Evolutionary conservation across 2,888 invertebrate species (phyloP), one percentile per base, ranked within the genome.

Genomic region (Podotricha telesiphe): DNA sequence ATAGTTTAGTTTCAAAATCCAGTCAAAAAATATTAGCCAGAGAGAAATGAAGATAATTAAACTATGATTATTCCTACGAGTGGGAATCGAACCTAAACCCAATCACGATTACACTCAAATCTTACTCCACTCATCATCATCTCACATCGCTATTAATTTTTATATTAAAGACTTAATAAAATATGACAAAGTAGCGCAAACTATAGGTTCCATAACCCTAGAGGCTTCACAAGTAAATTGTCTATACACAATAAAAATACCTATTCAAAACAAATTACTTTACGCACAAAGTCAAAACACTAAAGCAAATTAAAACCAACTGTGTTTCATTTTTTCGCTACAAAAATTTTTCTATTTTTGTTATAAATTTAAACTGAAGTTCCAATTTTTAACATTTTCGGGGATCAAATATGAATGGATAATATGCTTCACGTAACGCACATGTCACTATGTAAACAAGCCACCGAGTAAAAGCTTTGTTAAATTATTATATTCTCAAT

Each of bases 401-500:
- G 34, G 40, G n/a, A 67, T 67, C 59, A 61, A 61, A 59, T 61
- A 67, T 67, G 59, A 58, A 67, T 61, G 65, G 47, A 5, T 55
- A 48, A 45, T 51, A 42, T 42, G 63, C 59, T 51, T 48, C 59
- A 53, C 50, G 61, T 61, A 67, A 53, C 67, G 51, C 67, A 53
- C 67, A 67, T 67, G 67, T 61, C 59, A 67, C 50, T n/a, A 34
- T 62, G 66, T 66, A 66, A 66, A 59, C 58, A 66, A 59, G 66
- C 50, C 48, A 42, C 50, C 56, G 62, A 62, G 48, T 48, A 62
- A 50, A 62, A 48, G 1, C 34, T 19, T 58, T 37, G n/a, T 22
- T 48, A 66, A 42, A 22, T 66, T n/a, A 28, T 50, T 65, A 50
- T 66, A 48, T 65, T 37, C 10, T 8, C 59, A 66, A 42, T 50